These are phyloP conservation scores for Dendropsophus ebraccatus DNA, from an alignment of 2,113 vertebrate species.

Conservation along the genomic window DNA sequence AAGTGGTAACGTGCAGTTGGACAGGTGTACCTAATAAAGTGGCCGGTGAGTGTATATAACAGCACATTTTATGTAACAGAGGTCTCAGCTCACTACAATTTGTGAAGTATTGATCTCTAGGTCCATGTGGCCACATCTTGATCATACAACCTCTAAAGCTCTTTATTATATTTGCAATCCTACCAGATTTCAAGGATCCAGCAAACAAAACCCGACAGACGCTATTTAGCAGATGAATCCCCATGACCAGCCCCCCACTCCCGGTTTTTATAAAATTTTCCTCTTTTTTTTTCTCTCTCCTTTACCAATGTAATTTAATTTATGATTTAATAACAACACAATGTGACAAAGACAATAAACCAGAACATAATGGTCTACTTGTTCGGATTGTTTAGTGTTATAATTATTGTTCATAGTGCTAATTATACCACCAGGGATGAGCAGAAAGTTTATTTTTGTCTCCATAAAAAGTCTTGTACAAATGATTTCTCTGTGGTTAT, in stretches of 20 bases:
- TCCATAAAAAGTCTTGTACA: conserved; percentile 51
- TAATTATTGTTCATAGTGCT: conserved; percentile 46
- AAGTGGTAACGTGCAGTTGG: too few relatives aligned
- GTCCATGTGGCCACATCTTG: neutral
- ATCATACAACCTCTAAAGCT: neutral
- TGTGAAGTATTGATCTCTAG: neutral
- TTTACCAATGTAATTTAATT: conserved; percentile 38
- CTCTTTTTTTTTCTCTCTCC: conserved; percentile 13
- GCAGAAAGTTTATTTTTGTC: conserved; percentile 54
- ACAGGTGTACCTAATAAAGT: too few relatives aligned
- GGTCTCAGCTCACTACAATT: neutral
- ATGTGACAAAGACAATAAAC: conserved; percentile 41
- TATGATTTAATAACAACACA: conserved; percentile 29
- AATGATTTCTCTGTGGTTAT: conserved; percentile 54
- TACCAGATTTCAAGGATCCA: neutral
- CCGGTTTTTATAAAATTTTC: neutral
- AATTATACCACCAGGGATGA: conserved; percentile 53
- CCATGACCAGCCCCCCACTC: neutral
- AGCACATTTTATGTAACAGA: neutral
- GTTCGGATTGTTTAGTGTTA: conserved; percentile 50
- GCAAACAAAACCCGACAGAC: neutral
- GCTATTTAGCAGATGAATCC: neutral
- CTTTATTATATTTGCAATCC: neutral
- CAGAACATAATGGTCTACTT: conserved; percentile 45
- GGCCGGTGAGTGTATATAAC: too few relatives aligned